Evolutionary conservation across 1,140 invertebrate species (phyloP), one percentile per base, ranked within the genome.

Genomic region (Trialeurodes vaporariorum): DNA sequence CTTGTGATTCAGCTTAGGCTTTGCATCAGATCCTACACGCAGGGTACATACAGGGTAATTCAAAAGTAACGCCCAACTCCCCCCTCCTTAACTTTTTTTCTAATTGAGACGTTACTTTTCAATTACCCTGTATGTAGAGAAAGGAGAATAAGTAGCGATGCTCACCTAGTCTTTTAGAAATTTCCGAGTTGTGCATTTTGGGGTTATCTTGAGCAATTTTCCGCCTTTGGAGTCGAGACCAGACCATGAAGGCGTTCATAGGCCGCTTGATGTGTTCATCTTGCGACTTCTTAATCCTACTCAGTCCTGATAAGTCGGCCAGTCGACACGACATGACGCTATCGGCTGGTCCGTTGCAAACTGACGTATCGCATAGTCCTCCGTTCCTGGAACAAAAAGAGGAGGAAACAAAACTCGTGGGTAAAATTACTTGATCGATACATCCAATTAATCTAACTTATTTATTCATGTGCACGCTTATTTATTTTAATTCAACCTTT

Each of bases 141-240:
- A n/a, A n/a, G n/a, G n/a, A n/a, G n/a, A n/a, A n/a, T n/a, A n/a
- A 49, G 34, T 49, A 5, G 17, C 17, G 34, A 17, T 17, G 79
- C 87, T 86, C 70, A 91, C 90, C 95, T 58, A 98, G 84, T 77
- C 94, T 80, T 78, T 98, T 98, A 24, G 91, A 94, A 69, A 98
- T 98, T 79, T 98, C 95, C 0, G 93, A 96, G 78, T 98, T 98
- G 81, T 98, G 95, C 94, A 98, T 97, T 81, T 98, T 98, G 0
- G 96, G 96, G 79, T 98, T 97, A 73, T 98, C 94, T 77, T 96
- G 92, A 0, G 95, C 94, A 72, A 98, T 98, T 79, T 97, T 94
- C 67, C 91, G 81, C 63, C 92, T 79, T 74, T 94, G 92, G 59
- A 92, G 80, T 59, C 91, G 77, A 0, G 90, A 93, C 92, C 92